phyloP scores from a whole-genome alignment of 2,113 vertebrate genomes.

The Accipiter virgatus region DNA sequence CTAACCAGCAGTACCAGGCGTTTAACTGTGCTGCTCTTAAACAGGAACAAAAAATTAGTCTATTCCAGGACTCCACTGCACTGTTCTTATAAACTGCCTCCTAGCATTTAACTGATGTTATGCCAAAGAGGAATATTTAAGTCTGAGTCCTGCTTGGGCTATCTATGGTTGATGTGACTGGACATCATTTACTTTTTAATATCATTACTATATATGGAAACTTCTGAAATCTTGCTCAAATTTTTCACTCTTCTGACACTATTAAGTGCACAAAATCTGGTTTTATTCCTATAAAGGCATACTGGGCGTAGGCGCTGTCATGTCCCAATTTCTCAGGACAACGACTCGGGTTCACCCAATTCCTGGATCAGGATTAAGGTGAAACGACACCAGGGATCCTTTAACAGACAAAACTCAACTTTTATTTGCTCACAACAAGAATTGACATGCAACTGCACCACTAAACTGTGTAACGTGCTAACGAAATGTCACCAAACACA shows the following conservation, averaged over 20 bases:
- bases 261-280: not conserved
- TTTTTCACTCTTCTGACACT: not conserved
- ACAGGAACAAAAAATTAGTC: not conserved
- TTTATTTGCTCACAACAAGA: too few species aligned
- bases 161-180: not conserved
- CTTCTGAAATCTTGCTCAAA: not conserved
- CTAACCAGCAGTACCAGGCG: not conserved
- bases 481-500: too few species aligned
- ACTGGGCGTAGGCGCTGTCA: rapidly evolving
- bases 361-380: too few species aligned
- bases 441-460: too few species aligned
- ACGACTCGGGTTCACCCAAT: too few species aligned
- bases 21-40: not conserved
- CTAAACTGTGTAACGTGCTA: too few species aligned
- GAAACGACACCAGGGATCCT: too few species aligned
- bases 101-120: not conserved
- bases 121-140: not conserved
- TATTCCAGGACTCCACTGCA: not conserved
- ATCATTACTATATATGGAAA: too few species aligned
- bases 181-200: not conserved
- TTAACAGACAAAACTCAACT: too few species aligned
- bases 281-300: not conserved
- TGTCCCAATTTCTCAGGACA: too few species aligned
- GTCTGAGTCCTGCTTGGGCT: not conserved
- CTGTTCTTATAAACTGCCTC: not conserved